These are phyloP conservation scores for Petrocephalus schoutedeni DNA, from an alignment of 2,797 vertebrate genomes.

Conservation along the genomic window DNA sequence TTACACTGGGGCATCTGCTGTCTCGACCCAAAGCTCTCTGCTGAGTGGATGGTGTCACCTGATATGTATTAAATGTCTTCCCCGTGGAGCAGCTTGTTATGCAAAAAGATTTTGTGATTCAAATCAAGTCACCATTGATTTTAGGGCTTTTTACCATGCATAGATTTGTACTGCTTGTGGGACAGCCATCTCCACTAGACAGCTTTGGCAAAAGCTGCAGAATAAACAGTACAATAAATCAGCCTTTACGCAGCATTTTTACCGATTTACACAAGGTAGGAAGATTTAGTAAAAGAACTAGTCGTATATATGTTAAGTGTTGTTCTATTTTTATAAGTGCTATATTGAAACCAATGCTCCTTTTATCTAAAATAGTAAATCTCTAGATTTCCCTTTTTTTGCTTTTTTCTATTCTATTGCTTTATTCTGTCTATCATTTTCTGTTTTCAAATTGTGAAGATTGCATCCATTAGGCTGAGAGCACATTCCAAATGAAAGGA, in stretches of 20 bases:
- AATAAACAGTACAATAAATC: background rate
- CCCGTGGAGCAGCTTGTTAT: background rate
- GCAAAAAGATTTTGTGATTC: background rate
- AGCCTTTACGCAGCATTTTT: background rate
- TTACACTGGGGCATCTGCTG: background rate
- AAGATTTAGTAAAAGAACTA: background rate
- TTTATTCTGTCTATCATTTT: background rate
- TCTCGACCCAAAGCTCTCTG: background rate
- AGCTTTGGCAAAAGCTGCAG: background rate
- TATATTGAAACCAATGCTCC: background rate
- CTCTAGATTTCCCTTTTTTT: background rate
- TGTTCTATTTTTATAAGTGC: background rate
- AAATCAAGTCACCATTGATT: background rate
- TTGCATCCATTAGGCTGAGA: background rate
- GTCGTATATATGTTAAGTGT: background rate
- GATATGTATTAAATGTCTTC: background rate
- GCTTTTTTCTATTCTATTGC: background rate
- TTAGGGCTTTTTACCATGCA: background rate
- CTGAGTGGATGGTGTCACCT: background rate
- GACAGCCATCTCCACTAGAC: background rate
- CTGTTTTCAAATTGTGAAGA: background rate
- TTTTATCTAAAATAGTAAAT: background rate
- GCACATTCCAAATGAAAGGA: slow-evolving; percentile 1
- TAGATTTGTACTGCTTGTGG: background rate
- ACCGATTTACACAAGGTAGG: background rate